These are phyloP conservation scores for Pseudocheirus occidentalis DNA, from an alignment of 2,797 vertebrate genomes.

Conservation along the genomic window DNA sequence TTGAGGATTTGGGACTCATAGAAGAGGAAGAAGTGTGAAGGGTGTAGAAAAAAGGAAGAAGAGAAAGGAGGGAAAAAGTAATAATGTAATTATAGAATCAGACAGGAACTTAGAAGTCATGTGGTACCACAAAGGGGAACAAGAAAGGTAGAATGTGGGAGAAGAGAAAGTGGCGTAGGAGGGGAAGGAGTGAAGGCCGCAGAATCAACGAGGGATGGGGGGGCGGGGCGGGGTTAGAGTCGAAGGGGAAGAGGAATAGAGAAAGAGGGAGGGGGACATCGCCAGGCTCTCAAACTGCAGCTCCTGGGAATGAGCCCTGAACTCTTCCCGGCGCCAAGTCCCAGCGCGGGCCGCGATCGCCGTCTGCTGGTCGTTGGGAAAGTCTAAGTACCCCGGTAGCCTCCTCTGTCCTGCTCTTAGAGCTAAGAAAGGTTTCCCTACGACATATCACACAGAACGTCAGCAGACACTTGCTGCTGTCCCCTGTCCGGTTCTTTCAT, in stretches of 20 bases:
- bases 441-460: background rate
- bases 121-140: constrained; percentile 42
- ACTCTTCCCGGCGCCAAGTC: background rate
- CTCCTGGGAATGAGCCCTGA: background rate
- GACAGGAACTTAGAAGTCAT: constrained; percentile 18
- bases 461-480: background rate
- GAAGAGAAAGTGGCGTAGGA: background rate
- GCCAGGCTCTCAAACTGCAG: background rate
- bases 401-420: background rate
- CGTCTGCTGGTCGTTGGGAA: constrained; percentile 90
- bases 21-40: background rate
- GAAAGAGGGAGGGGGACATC: too few species aligned
- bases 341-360: constrained; percentile 86
- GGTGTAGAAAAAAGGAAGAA: background rate
- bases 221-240: background rate
- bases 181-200: background rate
- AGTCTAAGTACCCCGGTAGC: background rate
- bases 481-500: background rate
- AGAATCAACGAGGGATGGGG: too few species aligned
- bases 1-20: background rate
- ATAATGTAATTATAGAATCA: background rate
- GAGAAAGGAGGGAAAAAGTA: background rate
- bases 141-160: background rate
- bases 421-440: background rate
- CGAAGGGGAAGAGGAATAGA: background rate